These are phyloP conservation scores for Meiosimyza platycephala DNA, from an alignment of 2,888 invertebrate genomes.

Conservation along the genomic window DNA sequence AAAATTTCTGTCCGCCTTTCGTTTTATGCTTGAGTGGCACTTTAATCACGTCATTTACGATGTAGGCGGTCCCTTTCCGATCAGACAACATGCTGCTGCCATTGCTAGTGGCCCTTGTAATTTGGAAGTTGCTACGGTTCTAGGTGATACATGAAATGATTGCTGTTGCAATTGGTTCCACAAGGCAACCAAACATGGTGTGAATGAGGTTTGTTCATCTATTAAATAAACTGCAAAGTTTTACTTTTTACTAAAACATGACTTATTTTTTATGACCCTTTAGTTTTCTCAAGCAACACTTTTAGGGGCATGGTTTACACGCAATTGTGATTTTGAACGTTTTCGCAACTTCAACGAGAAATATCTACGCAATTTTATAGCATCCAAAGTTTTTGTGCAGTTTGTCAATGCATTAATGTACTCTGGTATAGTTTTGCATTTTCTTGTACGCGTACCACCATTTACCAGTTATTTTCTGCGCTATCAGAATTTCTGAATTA, in stretches of 20 bases:
- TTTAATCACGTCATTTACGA: conserved; percentile 63
- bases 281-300: conserved; percentile 64
- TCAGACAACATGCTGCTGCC: conserved; percentile 66
- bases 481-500: no score
- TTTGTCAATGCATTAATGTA: conserved; percentile 56
- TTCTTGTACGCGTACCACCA: no score
- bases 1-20: conserved; percentile 62
- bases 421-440: no score
- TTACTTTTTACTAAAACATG: neutral
- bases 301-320: conserved; percentile 58
- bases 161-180: conserved; percentile 65
- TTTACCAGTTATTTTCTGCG: no score
- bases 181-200: conserved; percentile 54
- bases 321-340: conserved; percentile 47
- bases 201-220: conserved; percentile 57
- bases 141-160: conserved; percentile 58
- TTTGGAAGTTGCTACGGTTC: conserved; percentile 53
- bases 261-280: conserved; percentile 29
- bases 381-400: conserved; percentile 54
- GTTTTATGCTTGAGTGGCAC: conserved; percentile 66
- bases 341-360: conserved; percentile 57
- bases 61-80: conserved; percentile 61
- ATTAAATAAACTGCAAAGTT: conserved; percentile 1
- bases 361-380: conserved; percentile 58
- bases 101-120: conserved; percentile 56